A percentile compares a stretch with the other conserved stretches of the same genome.
phyloP scores from a whole-genome alignment of 2,797 vertebrate genomes.

The Cheirogaleus major region DNA sequence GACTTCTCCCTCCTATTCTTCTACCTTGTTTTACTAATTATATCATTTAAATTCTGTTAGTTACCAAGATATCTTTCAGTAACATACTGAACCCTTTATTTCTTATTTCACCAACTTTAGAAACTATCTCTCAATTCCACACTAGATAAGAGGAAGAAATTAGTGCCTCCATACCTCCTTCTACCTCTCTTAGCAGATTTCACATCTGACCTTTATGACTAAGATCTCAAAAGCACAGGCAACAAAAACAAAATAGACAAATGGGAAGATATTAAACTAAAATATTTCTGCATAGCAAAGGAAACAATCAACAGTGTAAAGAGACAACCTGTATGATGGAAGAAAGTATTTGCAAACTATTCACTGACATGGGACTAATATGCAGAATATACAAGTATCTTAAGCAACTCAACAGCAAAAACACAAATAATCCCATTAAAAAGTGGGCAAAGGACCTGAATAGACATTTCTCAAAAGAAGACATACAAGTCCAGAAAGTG shows the following conservation, averaged over 20 bases:
- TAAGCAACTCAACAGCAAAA: neutral
- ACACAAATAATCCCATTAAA: no score
- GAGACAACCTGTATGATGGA: neutral
- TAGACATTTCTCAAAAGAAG: no score
- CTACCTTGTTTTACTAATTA: neutral
- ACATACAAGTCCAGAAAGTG: no score
- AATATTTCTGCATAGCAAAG: neutral
- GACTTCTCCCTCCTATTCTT: neutral
- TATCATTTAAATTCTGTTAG: neutral
- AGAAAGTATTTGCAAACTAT: neutral
- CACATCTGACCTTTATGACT: neutral
- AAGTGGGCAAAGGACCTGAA: no score
- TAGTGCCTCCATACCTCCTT: neutral
- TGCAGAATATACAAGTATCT: neutral
- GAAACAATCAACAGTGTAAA: neutral
- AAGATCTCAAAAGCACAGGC: neutral
- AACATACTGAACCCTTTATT: neutral
- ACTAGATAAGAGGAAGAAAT: neutral
- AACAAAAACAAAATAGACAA: neutral
- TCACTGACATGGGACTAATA: neutral
- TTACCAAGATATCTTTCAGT: neutral
- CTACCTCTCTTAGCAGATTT: neutral
- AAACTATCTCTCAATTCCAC: neutral
- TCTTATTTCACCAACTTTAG: neutral
- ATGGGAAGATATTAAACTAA: neutral